Base-by-base conservation (phyloP, 2,113 vertebrate species). In the Eidolon helvum region DNA sequence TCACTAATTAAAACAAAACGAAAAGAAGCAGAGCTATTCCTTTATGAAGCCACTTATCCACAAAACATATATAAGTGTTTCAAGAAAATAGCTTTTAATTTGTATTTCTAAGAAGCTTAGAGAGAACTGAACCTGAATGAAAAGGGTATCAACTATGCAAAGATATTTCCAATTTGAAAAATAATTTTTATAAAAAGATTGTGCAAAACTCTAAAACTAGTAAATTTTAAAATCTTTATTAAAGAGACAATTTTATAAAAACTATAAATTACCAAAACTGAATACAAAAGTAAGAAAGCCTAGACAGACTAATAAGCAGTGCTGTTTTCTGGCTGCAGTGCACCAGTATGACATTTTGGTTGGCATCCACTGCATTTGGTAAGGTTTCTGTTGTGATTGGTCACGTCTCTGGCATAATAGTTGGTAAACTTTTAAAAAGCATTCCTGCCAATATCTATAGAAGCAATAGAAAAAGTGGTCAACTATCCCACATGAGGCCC, bases 201-300 rank as follows among this genome's bases (percentile, higher is more conserved):
- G 4, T 69, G 6, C 43, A 97, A 92, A 96, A 83, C 40, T 80
- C 43, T 95, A 92, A 77, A 18, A 65, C 35, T 21, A 50, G 21
- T 66, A 66, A 55, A 92, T 74, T 69, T 66, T 7, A 22, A 96
- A 91, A 68, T 83, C 14, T 88, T 90, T 84, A 59, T 86, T 66
- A 80, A 89, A 75, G 40, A 4, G 15, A 19, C 72, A 35, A 59
- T 90, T 93, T 93, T 82, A 93, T 71, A 59, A 69, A 93, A 90
- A 71, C 78, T 21, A 61, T 22, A 65, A 89, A 80, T 75, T 50
- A 59, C 12, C 50, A 77, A 65, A 90, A 87, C 28, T 50, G 16
- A 93, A 88, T 79, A 68, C 28, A 72, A 95, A 91, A 96, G 38
- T 33, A 80, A 91, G 35, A 57, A 71, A 95, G 61, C 38, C 30